These are phyloP conservation scores for Spatulosminthurus flaviceps DNA, from an alignment of 2,888 invertebrate genomes.

Conservation along the genomic window DNA sequence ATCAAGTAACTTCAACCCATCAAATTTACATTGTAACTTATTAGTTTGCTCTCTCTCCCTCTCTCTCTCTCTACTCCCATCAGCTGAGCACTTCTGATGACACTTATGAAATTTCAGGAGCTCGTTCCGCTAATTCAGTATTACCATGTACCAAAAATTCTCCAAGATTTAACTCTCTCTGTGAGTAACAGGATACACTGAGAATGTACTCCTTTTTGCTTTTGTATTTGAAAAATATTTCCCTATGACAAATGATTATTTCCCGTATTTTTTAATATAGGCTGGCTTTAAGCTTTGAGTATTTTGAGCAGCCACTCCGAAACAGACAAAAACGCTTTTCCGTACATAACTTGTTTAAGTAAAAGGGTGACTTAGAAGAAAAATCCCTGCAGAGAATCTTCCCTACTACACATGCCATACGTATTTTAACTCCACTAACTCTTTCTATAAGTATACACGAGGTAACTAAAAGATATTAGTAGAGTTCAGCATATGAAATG, in stretches of 20 bases:
- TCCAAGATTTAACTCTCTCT: background rate
- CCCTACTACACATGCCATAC: no score
- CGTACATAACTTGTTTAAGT: no score
- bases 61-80: slow-evolving; percentile 15
- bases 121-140: slow-evolving; percentile 26
- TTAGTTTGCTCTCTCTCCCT: slow-evolving; percentile 36
- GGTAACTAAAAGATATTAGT: background rate
- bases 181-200: background rate
- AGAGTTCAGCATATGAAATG: background rate
- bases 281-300: slow-evolving; percentile 32
- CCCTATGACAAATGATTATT: slow-evolving; percentile 51
- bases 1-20: slow-evolving; percentile 43
- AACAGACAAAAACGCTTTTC: no score
- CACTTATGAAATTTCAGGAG: slow-evolving; percentile 24
- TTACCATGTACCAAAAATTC: no score
- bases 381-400: no score
- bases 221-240: slow-evolving; percentile 28
- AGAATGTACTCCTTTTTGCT: background rate
- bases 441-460: no score
- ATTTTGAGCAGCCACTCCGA: background rate
- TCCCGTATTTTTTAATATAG: slow-evolving; percentile 48
- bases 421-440: no score
- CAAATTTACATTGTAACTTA: slow-evolving; percentile 21
- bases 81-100: slow-evolving; percentile 22
- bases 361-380: no score